Evolutionary conservation across 1,140 invertebrate species (phyloP), one percentile per base, ranked within the genome.

Genomic region (Solenopsis invicta): DNA sequence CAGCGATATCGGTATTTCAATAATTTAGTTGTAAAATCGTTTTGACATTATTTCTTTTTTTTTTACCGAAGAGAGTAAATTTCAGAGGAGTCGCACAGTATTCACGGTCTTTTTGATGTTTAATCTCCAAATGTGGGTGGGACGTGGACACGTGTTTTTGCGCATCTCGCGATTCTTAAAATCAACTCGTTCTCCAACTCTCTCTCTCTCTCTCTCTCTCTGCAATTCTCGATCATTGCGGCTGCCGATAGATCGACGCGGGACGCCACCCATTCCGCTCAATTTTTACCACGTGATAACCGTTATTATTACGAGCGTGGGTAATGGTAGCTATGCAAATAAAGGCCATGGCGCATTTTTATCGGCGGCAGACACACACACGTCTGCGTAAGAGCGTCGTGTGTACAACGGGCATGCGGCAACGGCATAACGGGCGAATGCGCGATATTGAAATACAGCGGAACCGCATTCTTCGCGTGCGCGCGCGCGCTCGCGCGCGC

Each of bases 241-340:
- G 34, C 74, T 69, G 54, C 9, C 52, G 41, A 59, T 69, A 52
- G 34, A 75, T 75, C 69, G 69, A 29, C 41, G 24, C 62, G 52
- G 77, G 41, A 61, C 69, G 80, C 41, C 54, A 21, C n/a, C 37
- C 41, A 37, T 82, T 59, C 24, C 80, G 52, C n/a, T 48, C 80
- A 75, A 84, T 84, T 84, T 84, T 84, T 37, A 37, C 80, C 56
- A 62, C 24, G 67, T 74, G 67, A 81, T 69, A 81, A 82, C 67
- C 67, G 80, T 82, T 74, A 82, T 84, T 84, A 84, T 84, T 84
- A 84, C 80, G 67, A 72, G 80, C 37, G 29, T 18, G 67, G 74
- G 59, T 85, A 78, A 76, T 85, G 61, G 84, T 66, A 85, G 75
- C 48, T 85, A 76, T 77, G 75, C 75, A 66, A 78, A 85, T 85